phyloP scores from a whole-genome alignment of 37 sponge, comb jelly and placozoan genomes.

The Diacarnus erythraeanus region DNA sequence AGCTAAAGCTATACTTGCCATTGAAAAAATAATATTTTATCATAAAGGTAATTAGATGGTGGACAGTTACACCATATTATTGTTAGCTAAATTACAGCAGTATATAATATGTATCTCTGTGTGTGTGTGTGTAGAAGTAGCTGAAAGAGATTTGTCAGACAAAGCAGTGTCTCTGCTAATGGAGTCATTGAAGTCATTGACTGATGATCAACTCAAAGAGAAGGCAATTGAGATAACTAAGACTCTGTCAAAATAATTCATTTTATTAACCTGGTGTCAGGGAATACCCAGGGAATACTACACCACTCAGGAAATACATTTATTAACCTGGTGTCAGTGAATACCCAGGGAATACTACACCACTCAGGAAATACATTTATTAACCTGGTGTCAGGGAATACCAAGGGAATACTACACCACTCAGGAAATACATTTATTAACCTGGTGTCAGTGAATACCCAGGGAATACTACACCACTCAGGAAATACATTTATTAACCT shows the following conservation, averaged over 20 bases:
- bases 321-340: too few relatives aligned
- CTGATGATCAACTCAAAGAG: constrained; percentile 1
- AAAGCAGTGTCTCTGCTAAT: neutral
- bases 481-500: too few relatives aligned
- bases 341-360: too few relatives aligned
- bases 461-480: too few relatives aligned
- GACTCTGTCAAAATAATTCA: neutral
- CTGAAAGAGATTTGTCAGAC: neutral
- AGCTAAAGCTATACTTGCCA: constrained; percentile 17
- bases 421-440: too few relatives aligned
- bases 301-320: too few relatives aligned
- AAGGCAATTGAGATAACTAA: neutral
- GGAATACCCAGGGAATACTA: too few relatives aligned
- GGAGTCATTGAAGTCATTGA: neutral
- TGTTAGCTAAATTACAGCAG: neutral
- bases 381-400: too few relatives aligned
- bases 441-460: too few relatives aligned
- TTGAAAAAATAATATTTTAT: constrained; percentile 13
- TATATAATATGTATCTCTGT: neutral
- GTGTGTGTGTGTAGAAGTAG: neutral
- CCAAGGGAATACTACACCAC: too few relatives aligned
- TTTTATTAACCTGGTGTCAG: too few relatives aligned
- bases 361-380: too few relatives aligned
- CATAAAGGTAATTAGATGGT: constrained; percentile 8
- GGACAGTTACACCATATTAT: neutral